Base-by-base conservation (phyloP, 2,888 invertebrate species). In the Drosophila mimetica region DNA sequence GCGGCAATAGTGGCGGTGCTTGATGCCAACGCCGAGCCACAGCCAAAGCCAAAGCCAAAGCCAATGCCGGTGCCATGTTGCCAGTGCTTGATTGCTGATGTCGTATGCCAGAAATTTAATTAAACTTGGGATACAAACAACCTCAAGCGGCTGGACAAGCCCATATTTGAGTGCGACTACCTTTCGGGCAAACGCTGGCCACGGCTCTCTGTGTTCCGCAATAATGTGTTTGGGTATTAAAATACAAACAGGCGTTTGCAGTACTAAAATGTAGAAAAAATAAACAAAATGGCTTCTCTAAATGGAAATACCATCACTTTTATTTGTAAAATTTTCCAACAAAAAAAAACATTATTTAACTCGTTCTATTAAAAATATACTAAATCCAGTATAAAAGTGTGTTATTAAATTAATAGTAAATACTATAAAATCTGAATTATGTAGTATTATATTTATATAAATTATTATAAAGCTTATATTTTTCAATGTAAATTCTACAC, bases 41-140 rank as follows among this genome's bases (percentile, higher is more conserved):
- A 18, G 39, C 18, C 39, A 4, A 16, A 16, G 20, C 11, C 41
- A 2, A 41, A n/a, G 11, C 22, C 53, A 9, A 9, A 9, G 25
- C 39, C 51, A 16, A 55, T 34, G 54, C 16, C 34, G 55, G n/a
- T 55, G 63, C 63, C 63, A 50, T 61, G 63, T 61, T 41, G 51
- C 50, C 64, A 51, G 37, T 28, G 44, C 64, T 65, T 78, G 78
- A 79, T 86, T 77, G 88, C 71, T 53, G 66, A 74, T 76, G 79
- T 76, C 50, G 34, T 36, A 61, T 55, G 65, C 60, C 69, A 59
- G 71, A 82, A 86, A 81, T 86, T 86, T 84, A 88, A 87, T 86
- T 87, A 85, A 87, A 87, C 71, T 77, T 75, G 52, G 51, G 59
- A 70, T 64, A 65, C 64, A 64, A 63, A 48, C 60, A 59, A 60